Evolutionary conservation across 2,888 invertebrate species (phyloP), one percentile per base, ranked within the genome.

Genomic region (Sicus ferrugineus): DNA sequence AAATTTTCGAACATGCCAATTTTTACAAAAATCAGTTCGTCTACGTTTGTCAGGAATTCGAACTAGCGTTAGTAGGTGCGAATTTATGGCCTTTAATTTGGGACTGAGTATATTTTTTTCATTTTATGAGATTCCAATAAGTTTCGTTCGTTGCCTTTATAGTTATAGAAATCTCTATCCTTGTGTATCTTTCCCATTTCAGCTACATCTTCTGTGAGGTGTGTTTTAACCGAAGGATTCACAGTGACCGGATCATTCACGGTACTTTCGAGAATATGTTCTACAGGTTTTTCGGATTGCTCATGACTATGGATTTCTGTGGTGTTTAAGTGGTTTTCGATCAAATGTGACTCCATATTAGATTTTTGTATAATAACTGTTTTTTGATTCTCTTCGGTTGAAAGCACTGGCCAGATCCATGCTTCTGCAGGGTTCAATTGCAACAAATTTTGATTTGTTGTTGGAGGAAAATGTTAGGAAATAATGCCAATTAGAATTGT

Each of bases 181-280:
- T 52, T 26, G 6, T 52, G 6, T 11, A 38, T 52, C 3, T 63
- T 4, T 19, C 16, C 6, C 46, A 63, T 63, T 50, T 63, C 19
- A 54, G 16, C 65, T 6, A 9, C 54, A n/a, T 42, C n/a, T 42
- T 42, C 42, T 9, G 5, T 2, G 42, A n/a, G 42, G 42, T 42
- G 3, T n/a, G 26, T 6, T 21, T 48, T 30, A 30, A 26, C 50
- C 9, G 7, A 30, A 2, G 63, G 48, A 48, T 48, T 65, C n/a
- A 52, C 3, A 11, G 65, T 38, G 19, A 16, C 54, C 26, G n/a
- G 6, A n/a, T 28, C 62, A 42, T 72, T 73, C 16, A 73, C 72
- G 65, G 73, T 73, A 65, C 71, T 73, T 68, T 73, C 72, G 64
- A 74, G 64, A 56, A 71, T 73, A 26, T 73, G 69, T 69, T 74